phyloP scores from a whole-genome alignment of 2,888 invertebrate species.

The Hoplodrina ambigua region DNA sequence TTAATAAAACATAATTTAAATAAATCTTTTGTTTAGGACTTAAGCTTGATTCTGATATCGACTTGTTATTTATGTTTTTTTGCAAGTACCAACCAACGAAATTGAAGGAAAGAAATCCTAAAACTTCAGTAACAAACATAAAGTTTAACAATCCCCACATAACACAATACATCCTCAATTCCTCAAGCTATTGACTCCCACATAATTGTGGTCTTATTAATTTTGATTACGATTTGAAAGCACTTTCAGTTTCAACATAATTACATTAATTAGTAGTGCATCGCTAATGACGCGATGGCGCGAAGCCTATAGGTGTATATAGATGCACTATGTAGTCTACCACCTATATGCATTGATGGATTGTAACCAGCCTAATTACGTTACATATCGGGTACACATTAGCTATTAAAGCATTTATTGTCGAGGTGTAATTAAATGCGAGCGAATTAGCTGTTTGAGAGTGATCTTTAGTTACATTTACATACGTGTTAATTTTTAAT shows the following conservation, averaged over 20 bases:
- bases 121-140: neutral
- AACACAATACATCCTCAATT: conserved; percentile 2
- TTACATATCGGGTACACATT: conserved; percentile 35
- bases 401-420: conserved; percentile 28
- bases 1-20: no score
- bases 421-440: conserved; percentile 14
- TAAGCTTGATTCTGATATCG: no score
- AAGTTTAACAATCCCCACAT: neutral
- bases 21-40: no score
- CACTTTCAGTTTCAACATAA: conserved; percentile 52
- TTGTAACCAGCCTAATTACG: conserved; percentile 48
- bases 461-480: neutral
- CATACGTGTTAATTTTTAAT: neutral
- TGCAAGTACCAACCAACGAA: no score
- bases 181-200: conserved; percentile 9
- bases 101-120: neutral
- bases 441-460: neutral
- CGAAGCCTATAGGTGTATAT: conserved; percentile 4
- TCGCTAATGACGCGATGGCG: conserved; percentile 44
- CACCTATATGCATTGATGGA: conserved; percentile 29
- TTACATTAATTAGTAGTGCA: conserved; percentile 47
- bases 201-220: conserved; percentile 43
- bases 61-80: no score
- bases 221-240: conserved; percentile 39
- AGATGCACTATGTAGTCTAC: conserved; percentile 1